These are phyloP conservation scores for Sialia sialis DNA, from an alignment of 2,113 vertebrate species.

Conservation along the genomic window DNA sequence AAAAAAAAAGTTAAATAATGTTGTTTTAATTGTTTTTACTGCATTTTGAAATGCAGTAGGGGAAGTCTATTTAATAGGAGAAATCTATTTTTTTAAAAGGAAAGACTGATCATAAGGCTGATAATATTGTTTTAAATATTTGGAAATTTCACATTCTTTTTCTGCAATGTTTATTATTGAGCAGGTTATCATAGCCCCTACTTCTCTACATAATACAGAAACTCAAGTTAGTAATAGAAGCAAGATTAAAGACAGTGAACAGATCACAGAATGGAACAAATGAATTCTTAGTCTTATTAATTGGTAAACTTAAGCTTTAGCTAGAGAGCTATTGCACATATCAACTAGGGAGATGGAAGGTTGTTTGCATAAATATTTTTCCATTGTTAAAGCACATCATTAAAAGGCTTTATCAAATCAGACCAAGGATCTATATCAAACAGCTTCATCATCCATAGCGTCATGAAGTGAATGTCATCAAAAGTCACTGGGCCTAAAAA, in stretches of 20 bases:
- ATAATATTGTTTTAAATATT: background rate
- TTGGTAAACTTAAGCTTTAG: background rate
- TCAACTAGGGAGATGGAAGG: background rate
- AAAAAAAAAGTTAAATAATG: background rate
- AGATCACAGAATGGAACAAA: background rate
- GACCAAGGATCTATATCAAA: background rate
- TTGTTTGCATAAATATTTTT: constrained; percentile 9
- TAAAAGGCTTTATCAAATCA: constrained; percentile 3
- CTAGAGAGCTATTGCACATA: background rate
- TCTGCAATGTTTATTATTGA: background rate
- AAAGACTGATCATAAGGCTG: background rate
- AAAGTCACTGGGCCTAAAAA: constrained; percentile 14
- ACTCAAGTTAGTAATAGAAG: background rate
- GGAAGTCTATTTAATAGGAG: background rate
- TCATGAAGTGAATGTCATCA: constrained; percentile 35
- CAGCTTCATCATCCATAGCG: background rate
- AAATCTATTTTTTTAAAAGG: background rate
- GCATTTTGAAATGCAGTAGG: background rate
- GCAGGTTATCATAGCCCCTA: background rate
- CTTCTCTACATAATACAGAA: background rate
- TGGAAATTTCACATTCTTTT: background rate
- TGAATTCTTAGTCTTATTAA: background rate
- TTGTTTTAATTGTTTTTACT: background rate
- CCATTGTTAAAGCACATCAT: background rate
- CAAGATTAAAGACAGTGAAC: background rate